phyloP scores from a whole-genome alignment of 92 coral and sea anemone genomes.

The Parazoanthus swiftii region DNA sequence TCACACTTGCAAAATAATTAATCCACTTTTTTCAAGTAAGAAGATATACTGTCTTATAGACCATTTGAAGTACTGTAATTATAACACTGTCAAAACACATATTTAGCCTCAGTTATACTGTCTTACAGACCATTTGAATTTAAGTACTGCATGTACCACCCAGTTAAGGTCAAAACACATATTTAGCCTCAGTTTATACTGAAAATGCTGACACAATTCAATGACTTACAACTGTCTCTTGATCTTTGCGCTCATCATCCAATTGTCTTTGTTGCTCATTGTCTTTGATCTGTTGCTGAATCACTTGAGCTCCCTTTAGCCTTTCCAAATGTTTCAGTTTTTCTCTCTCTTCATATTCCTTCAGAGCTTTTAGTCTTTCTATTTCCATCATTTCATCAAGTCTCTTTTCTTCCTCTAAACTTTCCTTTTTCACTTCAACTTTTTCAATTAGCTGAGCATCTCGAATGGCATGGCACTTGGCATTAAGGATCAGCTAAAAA shows the following conservation, averaged over 20 bases:
- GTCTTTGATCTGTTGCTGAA: constrained; percentile 86
- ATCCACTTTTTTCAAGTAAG: no score
- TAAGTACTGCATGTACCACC: not conserved
- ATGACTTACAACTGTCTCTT: constrained; percentile 83
- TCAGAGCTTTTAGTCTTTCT: constrained; percentile 82
- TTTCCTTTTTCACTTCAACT: constrained; percentile 94
- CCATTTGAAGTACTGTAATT: no score
- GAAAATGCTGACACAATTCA: not conserved
- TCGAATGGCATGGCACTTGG: constrained; percentile 98
- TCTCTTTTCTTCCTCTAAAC: constrained; percentile 87
- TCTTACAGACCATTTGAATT: not conserved
- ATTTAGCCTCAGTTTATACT: not conserved
- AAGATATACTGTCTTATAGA: not conserved
- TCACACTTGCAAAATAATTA: no score
- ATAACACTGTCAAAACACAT: no score
- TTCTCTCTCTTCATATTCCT: constrained; percentile 94
- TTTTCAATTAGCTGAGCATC: constrained; percentile 99
- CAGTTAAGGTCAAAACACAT: not conserved
- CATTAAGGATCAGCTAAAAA: constrained; percentile 89
- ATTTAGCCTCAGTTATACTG: not conserved
- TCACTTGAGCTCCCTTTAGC: constrained; percentile 85
- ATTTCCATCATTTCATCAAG: constrained; percentile 99
- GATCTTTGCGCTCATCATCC: constrained; percentile 94
- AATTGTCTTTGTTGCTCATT: constrained; percentile 78
- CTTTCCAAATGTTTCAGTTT: constrained; percentile 77